Percentiles rank a stretch among this genome's conserved stretches.
Evolutionary conservation across 53 echinoderm and acorn worm genomes (phyloP).

Genomic region (Zoroaster sp.): DNA sequence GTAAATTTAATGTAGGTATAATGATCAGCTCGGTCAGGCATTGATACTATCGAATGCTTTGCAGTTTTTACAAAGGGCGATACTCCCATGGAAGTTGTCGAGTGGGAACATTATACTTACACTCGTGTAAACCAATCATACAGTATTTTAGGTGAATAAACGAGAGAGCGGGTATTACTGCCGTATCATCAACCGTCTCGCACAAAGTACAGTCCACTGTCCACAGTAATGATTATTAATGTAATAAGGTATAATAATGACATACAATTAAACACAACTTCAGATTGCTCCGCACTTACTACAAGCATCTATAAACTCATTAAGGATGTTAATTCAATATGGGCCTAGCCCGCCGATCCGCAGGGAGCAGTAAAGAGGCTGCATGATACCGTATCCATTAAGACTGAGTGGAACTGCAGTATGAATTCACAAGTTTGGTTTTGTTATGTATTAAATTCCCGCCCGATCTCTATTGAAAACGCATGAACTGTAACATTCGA

Average conservation of each 20-base stretch:
- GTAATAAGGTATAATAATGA: not conserved
- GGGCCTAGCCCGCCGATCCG: not conserved
- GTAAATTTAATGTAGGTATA: no score
- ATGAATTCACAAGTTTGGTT: not conserved
- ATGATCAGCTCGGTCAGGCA: no score
- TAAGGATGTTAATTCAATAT: conserved; percentile 3
- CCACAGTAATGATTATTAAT: not conserved
- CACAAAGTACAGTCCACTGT: not conserved
- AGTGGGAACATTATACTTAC: no score
- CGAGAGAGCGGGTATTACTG: no score
- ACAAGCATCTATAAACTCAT: not conserved
- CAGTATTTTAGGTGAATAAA: no score
- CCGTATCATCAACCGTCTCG: not conserved
- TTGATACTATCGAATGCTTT: no score
- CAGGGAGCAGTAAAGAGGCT: not conserved
- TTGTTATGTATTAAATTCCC: not conserved
- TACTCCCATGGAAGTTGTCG: no score
- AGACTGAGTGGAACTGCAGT: not conserved
- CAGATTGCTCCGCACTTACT: not conserved
- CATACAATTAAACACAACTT: not conserved
- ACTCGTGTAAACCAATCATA: no score
- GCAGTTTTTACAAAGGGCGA: no score
- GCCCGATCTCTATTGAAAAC: not conserved
- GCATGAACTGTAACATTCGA: not conserved
- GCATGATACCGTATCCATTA: not conserved